These are phyloP conservation scores for Papilio machaon DNA, from an alignment of 1,140 invertebrate genomes.

Conservation along the genomic window DNA sequence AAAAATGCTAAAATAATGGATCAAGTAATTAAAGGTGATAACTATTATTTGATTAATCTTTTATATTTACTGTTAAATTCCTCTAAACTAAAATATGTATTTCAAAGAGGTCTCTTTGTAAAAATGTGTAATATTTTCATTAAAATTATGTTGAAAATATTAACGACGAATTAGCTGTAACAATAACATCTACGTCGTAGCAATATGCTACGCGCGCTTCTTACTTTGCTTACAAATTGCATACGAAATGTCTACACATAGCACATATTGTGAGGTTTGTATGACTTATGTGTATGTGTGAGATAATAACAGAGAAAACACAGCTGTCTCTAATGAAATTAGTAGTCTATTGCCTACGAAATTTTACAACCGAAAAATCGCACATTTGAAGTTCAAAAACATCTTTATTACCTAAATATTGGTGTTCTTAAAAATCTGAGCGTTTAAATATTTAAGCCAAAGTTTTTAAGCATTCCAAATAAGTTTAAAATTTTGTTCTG, in stretches of 20 bases:
- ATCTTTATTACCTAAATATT: no score
- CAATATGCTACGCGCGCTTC: neutral
- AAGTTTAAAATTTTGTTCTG: no score
- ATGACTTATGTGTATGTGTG: neutral
- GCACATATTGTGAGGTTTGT: neutral
- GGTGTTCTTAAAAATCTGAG: no score
- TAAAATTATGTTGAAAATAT: neutral
- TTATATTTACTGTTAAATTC: neutral
- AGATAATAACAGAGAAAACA: neutral
- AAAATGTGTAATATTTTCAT: no score
- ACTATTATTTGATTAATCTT: neutral
- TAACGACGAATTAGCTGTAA: neutral
- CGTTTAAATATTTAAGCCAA: no score
- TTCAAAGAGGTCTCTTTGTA: neutral
- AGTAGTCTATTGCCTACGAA: neutral
- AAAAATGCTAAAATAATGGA: neutral
- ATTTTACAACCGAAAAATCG: no score
- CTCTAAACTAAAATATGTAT: neutral
- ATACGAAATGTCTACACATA: neutral
- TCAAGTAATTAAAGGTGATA: neutral
- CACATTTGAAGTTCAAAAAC: no score
- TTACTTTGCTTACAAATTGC: neutral
- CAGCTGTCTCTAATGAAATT: neutral
- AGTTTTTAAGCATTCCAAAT: no score
- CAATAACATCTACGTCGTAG: constrained; percentile 1